Evolutionary conservation across 2,113 vertebrate species (phyloP), one percentile per base, ranked within the genome.

Genomic region (Clarias gariepinus): DNA sequence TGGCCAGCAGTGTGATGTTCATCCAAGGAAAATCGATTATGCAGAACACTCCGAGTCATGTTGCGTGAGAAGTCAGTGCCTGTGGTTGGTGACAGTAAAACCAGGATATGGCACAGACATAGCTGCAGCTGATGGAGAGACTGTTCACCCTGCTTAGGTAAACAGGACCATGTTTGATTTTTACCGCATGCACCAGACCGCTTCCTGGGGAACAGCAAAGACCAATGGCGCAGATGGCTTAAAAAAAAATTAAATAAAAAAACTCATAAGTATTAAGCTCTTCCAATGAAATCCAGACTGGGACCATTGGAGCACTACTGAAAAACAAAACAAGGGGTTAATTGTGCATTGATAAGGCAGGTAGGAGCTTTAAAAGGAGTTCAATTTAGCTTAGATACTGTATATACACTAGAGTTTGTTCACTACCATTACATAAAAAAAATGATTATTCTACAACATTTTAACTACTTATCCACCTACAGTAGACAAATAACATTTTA

Each of bases 151-250:
- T 53, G 80, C 84, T 87, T 82, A 41, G 66, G 89, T 88, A 88
- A 89, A 86, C 47, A 83, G 52, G 36, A 33, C 64, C 85, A 58
- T 71, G 85, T 88, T 86, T 83, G 58, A 81, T 89, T 88, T 90
- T 86, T 64, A 80, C 86, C 23, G 87, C 69, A 71, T 82, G 69
- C 85, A 71, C 88, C 55, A 83, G 90, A 86, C 89, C 30, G 78
- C 85, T 23, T 66, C 81, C 69, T 86, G 89, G 91, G 87, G 91
- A 94, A 94, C 92, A 92, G 58, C 80, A 92, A 94, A 93, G 92
- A 92, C 92, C 91, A 95, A 91, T 93, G 92, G 93, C 92, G 89
- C 94, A 95, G 94, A 94, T 95, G 94, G 93, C 94, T 92, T 92
- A 95, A 94, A 94, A 92, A 92, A 94, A 47, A 47, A 8, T 93